Evolutionary conservation across 2,113 vertebrate species (phyloP).

Genomic region (Scomber japonicus): DNA sequence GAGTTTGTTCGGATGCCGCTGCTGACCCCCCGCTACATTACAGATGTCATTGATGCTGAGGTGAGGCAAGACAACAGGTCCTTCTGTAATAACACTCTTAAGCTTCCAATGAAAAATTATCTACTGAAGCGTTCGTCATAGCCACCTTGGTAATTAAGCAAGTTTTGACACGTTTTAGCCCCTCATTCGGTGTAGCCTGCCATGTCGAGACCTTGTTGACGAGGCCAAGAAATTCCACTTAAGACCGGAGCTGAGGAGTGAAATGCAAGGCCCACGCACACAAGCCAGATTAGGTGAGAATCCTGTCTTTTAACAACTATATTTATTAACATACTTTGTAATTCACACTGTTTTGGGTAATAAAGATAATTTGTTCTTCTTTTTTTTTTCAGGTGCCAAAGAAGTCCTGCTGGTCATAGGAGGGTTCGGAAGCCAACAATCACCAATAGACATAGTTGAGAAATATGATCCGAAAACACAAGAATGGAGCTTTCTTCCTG

Average conservation of each 20-base stretch:
- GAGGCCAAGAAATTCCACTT: conserved; percentile 99
- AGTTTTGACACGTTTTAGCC: conserved; percentile 85
- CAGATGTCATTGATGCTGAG: conserved; percentile 97
- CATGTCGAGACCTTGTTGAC: conserved; percentile 97
- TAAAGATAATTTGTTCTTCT: conserved; percentile 38
- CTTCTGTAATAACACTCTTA: conserved; percentile 18
- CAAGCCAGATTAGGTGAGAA: conserved; percentile 93
- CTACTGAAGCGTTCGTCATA: conserved; percentile 23
- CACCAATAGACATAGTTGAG: conserved; percentile 97
- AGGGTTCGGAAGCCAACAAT: conserved; percentile 98
- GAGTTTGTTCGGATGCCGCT: conserved; percentile 97
- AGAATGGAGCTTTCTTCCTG: conserved; percentile 97
- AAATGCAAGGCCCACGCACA: conserved; percentile 98
- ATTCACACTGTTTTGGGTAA: conserved; percentile 9
- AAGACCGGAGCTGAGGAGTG: conserved; percentile 95
- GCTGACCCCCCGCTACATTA: conserved; percentile 97
- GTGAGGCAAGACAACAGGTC: conserved; percentile 78
- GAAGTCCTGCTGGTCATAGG: conserved; percentile 97
- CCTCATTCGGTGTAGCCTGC: conserved; percentile 95
- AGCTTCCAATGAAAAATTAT: conserved; percentile 18
- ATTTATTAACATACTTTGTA: conserved; percentile 13
- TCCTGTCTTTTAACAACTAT: conserved; percentile 5
- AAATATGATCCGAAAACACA: conserved; percentile 99
- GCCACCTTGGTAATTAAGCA: conserved; percentile 38
- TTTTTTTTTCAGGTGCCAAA: conserved; percentile 91